Conservation (phyloP, 1,140 invertebrate species). For the Drosophila orosa region DNA sequence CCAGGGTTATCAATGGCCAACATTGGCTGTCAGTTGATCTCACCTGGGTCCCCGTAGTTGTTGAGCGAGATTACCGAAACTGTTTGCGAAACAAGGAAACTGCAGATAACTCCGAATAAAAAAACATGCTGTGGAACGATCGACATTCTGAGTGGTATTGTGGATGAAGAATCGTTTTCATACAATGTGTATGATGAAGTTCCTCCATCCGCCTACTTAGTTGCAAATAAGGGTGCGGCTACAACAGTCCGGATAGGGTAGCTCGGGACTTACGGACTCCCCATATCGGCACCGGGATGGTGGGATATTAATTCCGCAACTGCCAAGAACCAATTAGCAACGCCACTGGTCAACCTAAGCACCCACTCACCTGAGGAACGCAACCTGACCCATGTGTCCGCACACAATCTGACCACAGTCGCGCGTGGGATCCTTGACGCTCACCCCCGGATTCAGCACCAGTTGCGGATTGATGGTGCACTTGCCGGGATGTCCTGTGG, state of each 20-base stretch:
- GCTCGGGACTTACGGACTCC: not conserved
- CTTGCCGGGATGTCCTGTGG: conserved; percentile 59
- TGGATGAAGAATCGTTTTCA: not conserved
- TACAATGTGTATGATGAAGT: not conserved
- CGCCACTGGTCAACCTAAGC: not conserved
- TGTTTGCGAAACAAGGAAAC: conserved; percentile 1
- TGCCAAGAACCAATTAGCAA: conserved; percentile 19
- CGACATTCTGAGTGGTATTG: not conserved
- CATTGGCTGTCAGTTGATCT: not conserved
- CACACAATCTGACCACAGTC: conserved; percentile 63
- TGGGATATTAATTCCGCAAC: conserved; percentile 49
- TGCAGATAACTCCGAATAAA: conserved; percentile 1
- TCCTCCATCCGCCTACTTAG: conserved; percentile 14
- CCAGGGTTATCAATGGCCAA: not conserved
- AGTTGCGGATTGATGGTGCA: conserved; percentile 42
- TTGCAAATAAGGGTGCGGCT: conserved; percentile 14
- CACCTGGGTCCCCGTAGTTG: conserved; percentile 32
- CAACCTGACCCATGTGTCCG: conserved; percentile 29
- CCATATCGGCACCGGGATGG: conserved; percentile 19
- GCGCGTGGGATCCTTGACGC: conserved; percentile 62
- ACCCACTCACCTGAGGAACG: conserved; percentile 50
- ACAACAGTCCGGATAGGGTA: conserved; percentile 60
- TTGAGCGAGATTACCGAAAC: conserved; percentile 24
- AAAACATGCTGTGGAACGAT: not conserved
- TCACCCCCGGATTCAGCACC: conserved; percentile 47